Conservation (phyloP, 1,140 invertebrate species). For the Macrobrachium nipponense region DNA sequence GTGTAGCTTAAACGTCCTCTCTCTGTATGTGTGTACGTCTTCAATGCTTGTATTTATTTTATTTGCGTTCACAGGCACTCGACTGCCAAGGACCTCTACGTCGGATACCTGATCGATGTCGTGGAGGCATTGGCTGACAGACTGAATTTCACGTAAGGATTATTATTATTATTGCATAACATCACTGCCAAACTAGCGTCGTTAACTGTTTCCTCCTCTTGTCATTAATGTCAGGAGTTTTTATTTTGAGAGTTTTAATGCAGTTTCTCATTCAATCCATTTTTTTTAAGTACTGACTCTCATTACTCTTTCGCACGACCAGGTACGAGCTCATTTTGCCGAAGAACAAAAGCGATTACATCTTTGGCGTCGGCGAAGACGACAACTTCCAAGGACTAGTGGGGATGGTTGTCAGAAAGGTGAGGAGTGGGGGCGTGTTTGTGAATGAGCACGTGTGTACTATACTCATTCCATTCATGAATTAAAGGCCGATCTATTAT, state of each 20-base stretch:
- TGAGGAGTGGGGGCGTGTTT: neutral
- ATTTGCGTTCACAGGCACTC: neutral
- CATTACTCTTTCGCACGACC: neutral
- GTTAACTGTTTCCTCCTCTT: too few relatives aligned
- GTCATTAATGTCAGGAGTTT: too few relatives aligned
- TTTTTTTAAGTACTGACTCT: neutral
- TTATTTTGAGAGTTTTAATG: neutral
- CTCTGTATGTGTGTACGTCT: neutral
- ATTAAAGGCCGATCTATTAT: neutral
- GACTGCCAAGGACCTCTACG: neutral
- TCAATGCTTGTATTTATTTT: neutral
- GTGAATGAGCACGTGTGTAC: too few relatives aligned
- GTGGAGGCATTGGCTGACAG: neutral
- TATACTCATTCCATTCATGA: neutral
- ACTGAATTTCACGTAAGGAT: conserved; percentile 26
- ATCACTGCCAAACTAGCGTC: too few relatives aligned
- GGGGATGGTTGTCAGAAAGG: conserved; percentile 7
- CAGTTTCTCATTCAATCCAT: neutral
- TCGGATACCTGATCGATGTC: conserved; percentile 16
- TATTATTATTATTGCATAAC: too few relatives aligned
- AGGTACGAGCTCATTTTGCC: conserved; percentile 7
- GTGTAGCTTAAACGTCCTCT: neutral
- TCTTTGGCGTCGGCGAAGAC: neutral
- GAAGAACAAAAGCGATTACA: neutral
- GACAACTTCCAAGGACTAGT: conserved; percentile 17